phyloP scores from a whole-genome alignment of 2,113 vertebrate genomes.

The Pterophyllum scalare region DNA sequence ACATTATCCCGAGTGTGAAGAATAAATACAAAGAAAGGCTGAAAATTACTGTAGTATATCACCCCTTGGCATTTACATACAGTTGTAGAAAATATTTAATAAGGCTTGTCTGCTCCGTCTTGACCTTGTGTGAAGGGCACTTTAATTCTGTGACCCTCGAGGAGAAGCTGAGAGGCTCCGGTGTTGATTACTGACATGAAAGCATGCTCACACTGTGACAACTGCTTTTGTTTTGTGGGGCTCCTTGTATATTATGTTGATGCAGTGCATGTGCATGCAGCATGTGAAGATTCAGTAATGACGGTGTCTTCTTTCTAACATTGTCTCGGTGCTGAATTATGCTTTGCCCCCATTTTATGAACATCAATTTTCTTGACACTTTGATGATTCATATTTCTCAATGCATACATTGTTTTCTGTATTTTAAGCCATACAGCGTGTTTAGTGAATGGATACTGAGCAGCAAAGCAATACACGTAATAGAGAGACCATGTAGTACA shows the following conservation, averaged over 20 bases:
- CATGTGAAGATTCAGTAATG: constrained; percentile 59
- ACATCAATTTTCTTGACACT: constrained; percentile 45
- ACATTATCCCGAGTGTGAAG: not conserved
- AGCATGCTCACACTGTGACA: constrained; percentile 48
- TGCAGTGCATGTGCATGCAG: constrained; percentile 47
- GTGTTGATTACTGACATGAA: constrained; percentile 67
- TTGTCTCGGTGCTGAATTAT: constrained; percentile 32
- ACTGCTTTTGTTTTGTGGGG: constrained; percentile 46
- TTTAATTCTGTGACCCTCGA: constrained; percentile 67
- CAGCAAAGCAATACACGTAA: constrained; percentile 25
- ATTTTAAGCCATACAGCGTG: constrained; percentile 17
- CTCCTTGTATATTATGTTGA: constrained; percentile 42
- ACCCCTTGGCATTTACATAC: constrained; percentile 62
- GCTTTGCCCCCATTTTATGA: constrained; percentile 43
- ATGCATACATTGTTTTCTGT: not conserved
- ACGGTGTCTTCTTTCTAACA: constrained; percentile 46
- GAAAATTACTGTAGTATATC: constrained; percentile 58
- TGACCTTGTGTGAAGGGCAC: constrained; percentile 79
- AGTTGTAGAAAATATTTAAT: constrained; percentile 72
- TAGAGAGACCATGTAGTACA: constrained; percentile 25
- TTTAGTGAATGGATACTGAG: constrained; percentile 17
- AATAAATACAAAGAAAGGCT: constrained; percentile 46
- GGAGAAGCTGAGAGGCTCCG: constrained; percentile 50
- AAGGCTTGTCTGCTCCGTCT: constrained; percentile 62
- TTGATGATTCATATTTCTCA: constrained; percentile 36